Percentiles rank a stretch among this genome's conserved stretches.
Conservation (phyloP, 2,888 invertebrate species). For the Muschampia plurimacula region DNA sequence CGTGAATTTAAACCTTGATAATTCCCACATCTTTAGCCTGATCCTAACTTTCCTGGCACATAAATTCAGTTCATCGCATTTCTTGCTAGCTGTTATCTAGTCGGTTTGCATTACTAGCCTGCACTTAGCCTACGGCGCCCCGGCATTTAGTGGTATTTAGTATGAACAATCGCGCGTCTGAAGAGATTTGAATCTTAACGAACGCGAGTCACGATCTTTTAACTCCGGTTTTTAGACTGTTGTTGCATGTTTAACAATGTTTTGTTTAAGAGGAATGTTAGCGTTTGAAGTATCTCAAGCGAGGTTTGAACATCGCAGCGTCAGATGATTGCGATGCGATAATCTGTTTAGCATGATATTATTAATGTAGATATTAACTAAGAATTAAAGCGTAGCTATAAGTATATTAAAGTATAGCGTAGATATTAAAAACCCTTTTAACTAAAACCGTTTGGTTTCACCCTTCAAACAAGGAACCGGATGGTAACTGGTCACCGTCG, state of each 20-base stretch:
- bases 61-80: slow-evolving; percentile 21
- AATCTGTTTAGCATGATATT: too few relatives aligned
- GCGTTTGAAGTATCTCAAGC: background rate
- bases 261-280: background rate
- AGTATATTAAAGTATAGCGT: too few relatives aligned
- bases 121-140: slow-evolving; percentile 14
- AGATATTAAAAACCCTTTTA: too few relatives aligned
- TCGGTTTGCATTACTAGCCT: slow-evolving; percentile 3
- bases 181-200: slow-evolving; percentile 79
- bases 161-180: slow-evolving; percentile 73
- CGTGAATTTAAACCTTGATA: background rate
- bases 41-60: slow-evolving; percentile 17
- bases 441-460: too few relatives aligned
- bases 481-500: too few relatives aligned
- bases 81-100: slow-evolving; percentile 27
- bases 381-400: too few relatives aligned
- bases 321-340: background rate
- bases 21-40: background rate
- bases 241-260: slow-evolving; percentile 10
- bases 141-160: slow-evolving; percentile 55
- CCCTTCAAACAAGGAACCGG: too few relatives aligned
- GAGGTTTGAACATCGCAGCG: background rate
- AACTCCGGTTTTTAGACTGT: slow-evolving; percentile 23
- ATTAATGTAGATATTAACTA: too few relatives aligned
- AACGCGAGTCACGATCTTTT: slow-evolving; percentile 72